Base-by-base conservation (phyloP, 2,888 invertebrate genomes). In the Phytoseiulus persimilis region DNA sequence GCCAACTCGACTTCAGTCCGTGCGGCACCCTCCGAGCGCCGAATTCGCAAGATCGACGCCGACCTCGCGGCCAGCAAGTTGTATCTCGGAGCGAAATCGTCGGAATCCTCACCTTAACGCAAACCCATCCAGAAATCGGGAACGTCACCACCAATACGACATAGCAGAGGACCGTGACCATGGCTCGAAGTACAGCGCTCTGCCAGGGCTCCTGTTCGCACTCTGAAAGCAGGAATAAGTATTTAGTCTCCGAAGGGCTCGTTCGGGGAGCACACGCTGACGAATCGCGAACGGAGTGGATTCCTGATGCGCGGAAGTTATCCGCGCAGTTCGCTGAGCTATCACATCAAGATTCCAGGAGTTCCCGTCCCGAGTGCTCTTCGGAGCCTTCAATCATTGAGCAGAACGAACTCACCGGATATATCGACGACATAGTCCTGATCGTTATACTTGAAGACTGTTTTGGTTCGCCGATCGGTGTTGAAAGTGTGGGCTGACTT, bases 111-210 rank as follows among this genome's bases (percentile, higher is more conserved):
- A 87, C 87, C 87, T 87, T 87, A 14, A 87, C 87, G 32, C 87
- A 87, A 23, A 87, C 39, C 87, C 87, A 87, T 32, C 87, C 87
- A 9, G 87, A 39, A 14, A 87, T n/a, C 33, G 87, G 87, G 33
- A 87, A 87, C 87, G 87, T 87, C n/a, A 45, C 87, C n/a, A 87
- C 87, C 11, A 87, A 31, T 32, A 87, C 33, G 6, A 87, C 87
- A 45, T 87, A 87, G 87, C 87, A 87, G 2, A 87, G 87, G 33
- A 87, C 87, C n/a, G 87, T 87, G 87, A 87, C 87, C 6, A 87
- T 87, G 39, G 87, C 87, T 31, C 87, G 87, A 9, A 87, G 3
- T 6, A 87, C 87, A 5, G 87, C 32, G 87, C 87, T 87, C 33
- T 87, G 87, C 87, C 87, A 87, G 6, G 87, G 87, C 32, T 87